Percentiles rank a stretch among this genome's conserved stretches.
Evolutionary conservation across 2,888 invertebrate genomes (phyloP).

Genomic region (Melieria crassipennis): DNA sequence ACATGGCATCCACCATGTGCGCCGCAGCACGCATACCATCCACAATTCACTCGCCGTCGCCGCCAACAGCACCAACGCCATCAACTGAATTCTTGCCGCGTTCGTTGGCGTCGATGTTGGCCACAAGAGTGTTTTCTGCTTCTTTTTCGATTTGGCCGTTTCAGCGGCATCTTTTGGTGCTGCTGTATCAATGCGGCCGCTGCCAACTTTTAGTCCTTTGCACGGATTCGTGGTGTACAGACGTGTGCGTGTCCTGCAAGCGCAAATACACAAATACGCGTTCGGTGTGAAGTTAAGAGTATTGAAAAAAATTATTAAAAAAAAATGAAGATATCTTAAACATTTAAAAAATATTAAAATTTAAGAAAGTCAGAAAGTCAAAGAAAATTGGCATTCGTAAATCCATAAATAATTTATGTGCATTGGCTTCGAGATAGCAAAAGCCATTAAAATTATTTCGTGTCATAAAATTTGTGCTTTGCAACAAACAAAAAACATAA

Average conservation of each 20-base stretch:
- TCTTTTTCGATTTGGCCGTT: background rate
- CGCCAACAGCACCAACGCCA: background rate
- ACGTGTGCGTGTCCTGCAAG: conserved; percentile 5
- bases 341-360: background rate
- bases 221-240: conserved; percentile 9
- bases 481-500: background rate
- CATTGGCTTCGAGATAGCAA: background rate
- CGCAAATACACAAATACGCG: too few relatives aligned
- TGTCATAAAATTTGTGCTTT: background rate
- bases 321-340: too few relatives aligned
- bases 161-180: background rate
- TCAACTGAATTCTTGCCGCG: background rate
- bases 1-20: conserved; percentile 18
- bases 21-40: background rate
- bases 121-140: background rate
- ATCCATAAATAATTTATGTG: conserved; percentile 5
- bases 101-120: background rate
- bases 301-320: too few relatives aligned
- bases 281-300: background rate
- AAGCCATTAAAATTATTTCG: too few relatives aligned
- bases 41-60: conserved; percentile 7
- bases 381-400: background rate
- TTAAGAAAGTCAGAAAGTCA: background rate
- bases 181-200: background rate
- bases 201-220: conserved; percentile 24